Percentiles rank a stretch among this genome's conserved stretches.
These are phyloP conservation scores for Acanthacorydalis orientalis DNA, from an alignment of 2,888 invertebrate genomes.

Conservation along the genomic window DNA sequence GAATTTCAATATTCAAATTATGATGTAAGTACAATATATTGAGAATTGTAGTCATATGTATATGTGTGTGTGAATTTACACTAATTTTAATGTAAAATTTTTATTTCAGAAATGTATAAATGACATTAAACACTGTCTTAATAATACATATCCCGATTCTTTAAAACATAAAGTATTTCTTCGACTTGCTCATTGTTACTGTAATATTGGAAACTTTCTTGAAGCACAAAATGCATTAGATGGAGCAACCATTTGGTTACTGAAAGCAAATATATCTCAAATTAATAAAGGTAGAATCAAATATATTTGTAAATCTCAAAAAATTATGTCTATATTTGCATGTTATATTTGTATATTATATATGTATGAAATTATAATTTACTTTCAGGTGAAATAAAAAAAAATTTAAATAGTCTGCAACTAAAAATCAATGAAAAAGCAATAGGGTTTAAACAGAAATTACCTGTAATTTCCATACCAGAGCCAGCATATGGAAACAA, in stretches of 20 bases:
- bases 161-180: slow-evolving; percentile 46
- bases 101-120: slow-evolving; percentile 37
- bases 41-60: too few species aligned
- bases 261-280: background rate
- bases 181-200: slow-evolving; percentile 45
- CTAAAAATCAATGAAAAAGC: slow-evolving; percentile 9
- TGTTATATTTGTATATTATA: background rate
- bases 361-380: background rate
- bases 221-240: slow-evolving; percentile 20
- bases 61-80: too few species aligned
- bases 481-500: slow-evolving; percentile 31
- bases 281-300: background rate
- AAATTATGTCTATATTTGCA: background rate
- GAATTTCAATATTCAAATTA: too few species aligned
- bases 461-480: slow-evolving; percentile 21
- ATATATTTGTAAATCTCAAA: background rate
- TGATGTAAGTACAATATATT: too few species aligned
- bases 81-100: background rate
- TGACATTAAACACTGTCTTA: slow-evolving; percentile 43
- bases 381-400: background rate
- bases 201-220: slow-evolving; percentile 29
- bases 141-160: slow-evolving; percentile 41
- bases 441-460: slow-evolving; percentile 8
- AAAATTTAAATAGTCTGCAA: background rate
- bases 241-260: background rate